These are phyloP conservation scores for Notolepis coatsorum DNA, from an alignment of 2,797 vertebrate species.

Conservation along the genomic window DNA sequence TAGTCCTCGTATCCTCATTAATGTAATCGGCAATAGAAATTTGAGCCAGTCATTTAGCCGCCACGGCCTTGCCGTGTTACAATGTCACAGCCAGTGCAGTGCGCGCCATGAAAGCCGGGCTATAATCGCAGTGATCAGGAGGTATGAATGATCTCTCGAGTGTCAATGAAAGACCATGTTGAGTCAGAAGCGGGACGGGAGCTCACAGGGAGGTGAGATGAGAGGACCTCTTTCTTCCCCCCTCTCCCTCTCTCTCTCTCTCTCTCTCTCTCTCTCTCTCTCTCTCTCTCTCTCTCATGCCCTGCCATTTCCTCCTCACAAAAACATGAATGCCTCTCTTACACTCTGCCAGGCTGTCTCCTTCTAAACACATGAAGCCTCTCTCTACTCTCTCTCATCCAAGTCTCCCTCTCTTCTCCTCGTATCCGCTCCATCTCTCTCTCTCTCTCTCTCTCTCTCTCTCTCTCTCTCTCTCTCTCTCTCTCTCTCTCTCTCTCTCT, in stretches of 20 bases:
- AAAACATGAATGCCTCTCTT: conserved; percentile 1
- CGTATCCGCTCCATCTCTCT: background rate
- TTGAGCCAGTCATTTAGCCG: conserved; percentile 9
- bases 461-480: background rate
- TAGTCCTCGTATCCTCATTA: background rate
- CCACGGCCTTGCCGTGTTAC: background rate
- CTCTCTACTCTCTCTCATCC: conserved; percentile 27
- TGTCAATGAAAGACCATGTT: background rate
- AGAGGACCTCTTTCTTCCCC: conserved; percentile 9
- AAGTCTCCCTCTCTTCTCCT: conserved; percentile 1
- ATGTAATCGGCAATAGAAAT: conserved; percentile 11
- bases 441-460: background rate
- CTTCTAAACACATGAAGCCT: conserved; percentile 9
- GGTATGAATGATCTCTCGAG: background rate
- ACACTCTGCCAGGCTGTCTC: conserved; percentile 7
- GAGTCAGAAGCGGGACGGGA: background rate
- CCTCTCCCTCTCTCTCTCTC: background rate
- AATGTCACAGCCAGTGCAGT: conserved; percentile 1
- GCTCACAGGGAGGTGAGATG: conserved; percentile 1
- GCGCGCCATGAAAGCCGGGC: background rate
- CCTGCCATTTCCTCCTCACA: conserved; percentile 6
- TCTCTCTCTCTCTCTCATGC: background rate
- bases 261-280: background rate
- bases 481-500: background rate
- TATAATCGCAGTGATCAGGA: background rate